A percentile compares a stretch with the other conserved stretches of the same genome.
Conservation (phyloP, 30 jellyfish, hydroid and myxozoan genomes). For the Aurelia aurita complex sp. Pacific region DNA sequence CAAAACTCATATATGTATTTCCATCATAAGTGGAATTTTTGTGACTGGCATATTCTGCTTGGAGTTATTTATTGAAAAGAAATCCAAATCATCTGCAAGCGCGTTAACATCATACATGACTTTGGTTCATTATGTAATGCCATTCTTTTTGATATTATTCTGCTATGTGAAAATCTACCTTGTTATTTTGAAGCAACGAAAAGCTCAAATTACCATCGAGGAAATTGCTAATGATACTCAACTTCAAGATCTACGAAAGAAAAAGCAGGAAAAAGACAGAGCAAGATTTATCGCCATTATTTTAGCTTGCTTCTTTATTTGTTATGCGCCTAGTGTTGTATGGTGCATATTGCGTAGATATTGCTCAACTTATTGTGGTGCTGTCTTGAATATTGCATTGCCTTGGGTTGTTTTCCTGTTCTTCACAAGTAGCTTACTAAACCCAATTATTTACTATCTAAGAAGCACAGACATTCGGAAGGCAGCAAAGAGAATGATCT, state of each 20-base stretch:
- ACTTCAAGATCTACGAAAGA: background rate
- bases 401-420: background rate
- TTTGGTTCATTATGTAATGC: background rate
- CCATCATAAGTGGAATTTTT: no score
- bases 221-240: background rate
- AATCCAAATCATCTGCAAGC: no score
- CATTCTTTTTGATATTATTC: background rate
- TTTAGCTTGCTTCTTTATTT: background rate
- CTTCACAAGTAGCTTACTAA: background rate
- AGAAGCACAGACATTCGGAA: background rate
- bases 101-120: no score
- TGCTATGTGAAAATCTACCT: background rate
- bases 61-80: no score
- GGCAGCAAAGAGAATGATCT: background rate
- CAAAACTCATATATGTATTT: no score
- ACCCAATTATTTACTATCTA: constrained; percentile 3
- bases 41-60: no score
- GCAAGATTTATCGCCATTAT: background rate
- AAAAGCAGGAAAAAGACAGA: background rate
- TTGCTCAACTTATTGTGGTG: background rate
- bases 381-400: background rate
- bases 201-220: background rate
- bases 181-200: background rate
- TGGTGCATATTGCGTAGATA: background rate
- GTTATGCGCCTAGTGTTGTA: background rate